Evolutionary conservation across 2,113 vertebrate species (phyloP).

Genomic region (Aythya baeri): DNA sequence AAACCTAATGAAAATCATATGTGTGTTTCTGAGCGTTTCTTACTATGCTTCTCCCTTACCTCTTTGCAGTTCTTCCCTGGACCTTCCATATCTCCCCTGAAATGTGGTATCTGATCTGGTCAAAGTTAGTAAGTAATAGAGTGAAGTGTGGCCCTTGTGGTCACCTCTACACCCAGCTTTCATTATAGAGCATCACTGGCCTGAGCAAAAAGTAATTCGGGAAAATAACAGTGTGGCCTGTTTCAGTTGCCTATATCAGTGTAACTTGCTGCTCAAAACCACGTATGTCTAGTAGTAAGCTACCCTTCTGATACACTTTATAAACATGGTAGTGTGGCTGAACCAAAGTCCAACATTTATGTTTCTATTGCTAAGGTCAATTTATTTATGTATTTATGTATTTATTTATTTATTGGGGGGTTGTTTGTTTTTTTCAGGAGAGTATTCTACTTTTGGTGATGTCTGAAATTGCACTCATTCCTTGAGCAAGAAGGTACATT

Average conservation of each 20-base stretch:
- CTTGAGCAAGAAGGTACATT: neutral
- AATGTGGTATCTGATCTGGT: neutral
- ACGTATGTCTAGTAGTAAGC: no score
- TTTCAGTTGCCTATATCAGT: neutral
- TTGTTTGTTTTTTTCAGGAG: neutral
- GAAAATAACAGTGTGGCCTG: neutral
- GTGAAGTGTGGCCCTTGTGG: neutral
- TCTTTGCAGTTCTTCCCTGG: neutral
- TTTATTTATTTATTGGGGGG: no score
- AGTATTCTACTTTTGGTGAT: neutral
- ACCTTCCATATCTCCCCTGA: neutral
- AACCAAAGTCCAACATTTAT: neutral
- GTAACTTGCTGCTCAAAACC: neutral
- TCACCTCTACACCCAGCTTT: neutral
- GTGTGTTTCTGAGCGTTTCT: neutral
- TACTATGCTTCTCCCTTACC: rapidly evolving
- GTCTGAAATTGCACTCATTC: neutral
- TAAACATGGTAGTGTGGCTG: neutral
- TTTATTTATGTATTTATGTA: no score
- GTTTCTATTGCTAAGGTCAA: neutral
- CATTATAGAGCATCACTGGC: neutral
- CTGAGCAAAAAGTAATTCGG: neutral
- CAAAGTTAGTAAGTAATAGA: neutral
- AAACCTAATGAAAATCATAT: neutral
- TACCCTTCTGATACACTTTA: neutral